phyloP scores from a whole-genome alignment of 2,113 vertebrate species.

The Nyctibius bracteatus region DNA sequence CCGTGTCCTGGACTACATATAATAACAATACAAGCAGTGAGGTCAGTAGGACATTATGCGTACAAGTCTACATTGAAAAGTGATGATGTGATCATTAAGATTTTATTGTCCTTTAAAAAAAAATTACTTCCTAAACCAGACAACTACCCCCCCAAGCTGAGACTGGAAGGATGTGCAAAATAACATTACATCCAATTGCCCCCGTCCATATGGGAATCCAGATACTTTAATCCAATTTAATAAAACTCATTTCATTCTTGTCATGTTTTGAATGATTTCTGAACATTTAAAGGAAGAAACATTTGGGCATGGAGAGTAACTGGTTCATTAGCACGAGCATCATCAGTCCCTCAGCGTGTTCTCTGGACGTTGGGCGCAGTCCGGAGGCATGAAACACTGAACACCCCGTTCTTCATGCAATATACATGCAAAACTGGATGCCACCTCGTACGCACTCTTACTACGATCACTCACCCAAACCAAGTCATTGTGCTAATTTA shows the following conservation, averaged over 20 bases:
- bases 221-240: slow-evolving; percentile 21
- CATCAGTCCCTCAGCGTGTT: neutral
- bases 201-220: neutral
- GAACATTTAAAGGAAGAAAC: neutral
- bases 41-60: neutral
- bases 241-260: slow-evolving; percentile 15
- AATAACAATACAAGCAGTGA: neutral
- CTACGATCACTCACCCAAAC: neutral
- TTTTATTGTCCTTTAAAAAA: neutral
- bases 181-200: neutral
- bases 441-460: neutral
- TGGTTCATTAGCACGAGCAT: neutral
- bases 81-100: neutral
- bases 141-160: neutral
- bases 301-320: neutral
- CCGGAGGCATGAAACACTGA: neutral
- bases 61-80: neutral
- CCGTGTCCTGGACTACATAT: neutral
- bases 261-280: neutral
- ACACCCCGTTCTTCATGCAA: neutral
- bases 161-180: neutral
- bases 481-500: neutral
- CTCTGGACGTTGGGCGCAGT: accelerated
- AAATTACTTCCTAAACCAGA: neutral
- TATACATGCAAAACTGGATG: neutral